A percentile compares a stretch with the other conserved stretches of the same genome.
Conservation (phyloP, 2,113 vertebrate species). For the Podarcis cretensis region DNA sequence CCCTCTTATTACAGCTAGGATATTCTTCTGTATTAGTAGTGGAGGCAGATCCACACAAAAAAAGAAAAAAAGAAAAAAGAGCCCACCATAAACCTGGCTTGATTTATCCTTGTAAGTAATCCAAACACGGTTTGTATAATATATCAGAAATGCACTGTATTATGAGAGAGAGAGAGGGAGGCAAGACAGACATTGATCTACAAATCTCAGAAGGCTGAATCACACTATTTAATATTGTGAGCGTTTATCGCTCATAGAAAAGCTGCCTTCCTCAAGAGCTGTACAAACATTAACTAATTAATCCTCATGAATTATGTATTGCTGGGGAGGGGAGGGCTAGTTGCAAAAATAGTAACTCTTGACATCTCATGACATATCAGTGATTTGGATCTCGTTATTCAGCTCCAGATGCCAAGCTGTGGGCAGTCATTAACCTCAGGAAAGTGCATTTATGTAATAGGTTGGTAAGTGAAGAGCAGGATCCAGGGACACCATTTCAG, state of each 20-base stretch:
- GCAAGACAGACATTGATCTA: slow-evolving; percentile 14
- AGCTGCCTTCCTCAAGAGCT: slow-evolving; percentile 44
- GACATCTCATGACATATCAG: slow-evolving; percentile 13
- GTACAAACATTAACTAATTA: slow-evolving; percentile 58
- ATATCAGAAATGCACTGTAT: slow-evolving; percentile 20
- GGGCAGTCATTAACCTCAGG: neutral
- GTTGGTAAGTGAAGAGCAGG: neutral
- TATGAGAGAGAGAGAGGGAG: neutral
- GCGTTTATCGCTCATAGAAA: slow-evolving; percentile 20
- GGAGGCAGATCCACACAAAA: too few species aligned
- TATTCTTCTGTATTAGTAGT: slow-evolving; percentile 35
- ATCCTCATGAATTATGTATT: slow-evolving; percentile 62
- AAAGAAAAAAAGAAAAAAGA: neutral
- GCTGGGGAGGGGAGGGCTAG: neutral
- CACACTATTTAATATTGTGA: slow-evolving; percentile 11
- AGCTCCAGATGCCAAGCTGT: slow-evolving; percentile 16
- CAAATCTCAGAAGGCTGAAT: slow-evolving; percentile 41
- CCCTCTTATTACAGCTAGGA: neutral
- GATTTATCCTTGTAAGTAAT: slow-evolving; percentile 33
- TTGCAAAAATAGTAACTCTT: slow-evolving; percentile 47
- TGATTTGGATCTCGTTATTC: slow-evolving; percentile 29
- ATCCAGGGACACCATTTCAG: neutral
- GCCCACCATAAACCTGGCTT: neutral
- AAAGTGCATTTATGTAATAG: neutral
- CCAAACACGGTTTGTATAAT: slow-evolving; percentile 11